These are phyloP conservation scores for Hemiscyllium ocellatum DNA, from an alignment of 2,113 vertebrate species.

Conservation along the genomic window DNA sequence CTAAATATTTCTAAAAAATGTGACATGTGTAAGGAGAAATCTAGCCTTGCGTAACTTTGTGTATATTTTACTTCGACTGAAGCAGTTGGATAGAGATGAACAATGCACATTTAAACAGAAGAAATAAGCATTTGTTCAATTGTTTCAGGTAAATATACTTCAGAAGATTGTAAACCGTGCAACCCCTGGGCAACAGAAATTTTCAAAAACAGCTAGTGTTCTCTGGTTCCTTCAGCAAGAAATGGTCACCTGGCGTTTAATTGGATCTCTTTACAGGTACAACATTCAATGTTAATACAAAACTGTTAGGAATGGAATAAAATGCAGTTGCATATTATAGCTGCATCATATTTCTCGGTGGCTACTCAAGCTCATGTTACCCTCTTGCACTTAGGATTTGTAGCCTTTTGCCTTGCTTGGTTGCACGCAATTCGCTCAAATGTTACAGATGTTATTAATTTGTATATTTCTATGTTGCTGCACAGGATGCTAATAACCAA, in stretches of 20 bases:
- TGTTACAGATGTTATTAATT: background rate
- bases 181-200: conserved; percentile 79
- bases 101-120: background rate
- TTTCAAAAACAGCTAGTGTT: conserved; percentile 84
- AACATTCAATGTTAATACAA: background rate
- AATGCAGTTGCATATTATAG: background rate
- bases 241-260: conserved; percentile 85
- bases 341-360: background rate
- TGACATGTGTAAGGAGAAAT: background rate
- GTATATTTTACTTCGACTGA: background rate
- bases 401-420: background rate
- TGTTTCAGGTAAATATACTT: conserved; percentile 70
- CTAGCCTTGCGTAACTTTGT: background rate
- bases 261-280: conserved; percentile 85
- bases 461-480: background rate
- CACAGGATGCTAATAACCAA: background rate
- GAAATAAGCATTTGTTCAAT: background rate
- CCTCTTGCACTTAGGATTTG: background rate
- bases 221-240: conserved; percentile 93
- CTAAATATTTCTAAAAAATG: background rate
- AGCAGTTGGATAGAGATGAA: background rate
- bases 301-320: background rate
- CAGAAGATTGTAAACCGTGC: conserved; percentile 81
- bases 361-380: background rate
- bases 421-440: too few species aligned